Evolutionary conservation across 2,113 vertebrate genomes (phyloP), one percentile per base, ranked within the genome.

Genomic region (Tenebrosternarchus preto): DNA sequence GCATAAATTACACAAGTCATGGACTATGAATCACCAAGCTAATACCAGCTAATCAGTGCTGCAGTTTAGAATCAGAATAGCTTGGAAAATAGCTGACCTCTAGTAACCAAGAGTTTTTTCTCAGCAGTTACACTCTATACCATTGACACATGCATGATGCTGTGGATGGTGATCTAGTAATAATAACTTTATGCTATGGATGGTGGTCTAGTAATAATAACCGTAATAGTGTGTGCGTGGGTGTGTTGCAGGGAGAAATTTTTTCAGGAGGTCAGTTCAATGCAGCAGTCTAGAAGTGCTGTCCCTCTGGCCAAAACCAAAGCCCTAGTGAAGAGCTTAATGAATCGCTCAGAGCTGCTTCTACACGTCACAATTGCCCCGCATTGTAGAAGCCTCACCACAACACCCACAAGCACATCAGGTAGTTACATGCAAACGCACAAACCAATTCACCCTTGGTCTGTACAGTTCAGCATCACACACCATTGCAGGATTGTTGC

Each of bases 281-380:
- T 94, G 46, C 89, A 93, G 78, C 94, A 95, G 83, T 96, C 92
- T 85, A 93, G 92, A 50, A 92, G 77, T 25, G 91, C 93, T 29
- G 56, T 77, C 57, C 93, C 95, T 2, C 89, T 99, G 82, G 92
- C 92, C 24, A 98, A 99, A 89, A 99, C 97, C 0, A 98, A 96
- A 91, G 90, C 94, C 0, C 85, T 99, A 50, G 95, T 99, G 59
- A 99, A 95, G 90, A 99, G 97, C 85, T 85, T 99, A 84, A 98
- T 98, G 95, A 99, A 98, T 89, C 95, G 98, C 77, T 96, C 98
- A 0, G 98, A 98, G 87, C 91, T 99, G 56, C 87, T 99, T 55
- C 74, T 99, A 15, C 98, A 99, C 0, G 98, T 99, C 60, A 99
- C 97, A 63, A 99, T 99, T 3, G 96, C 96, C 1, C 95, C 98